Percentiles rank a stretch among this genome's conserved stretches.
These are phyloP conservation scores for Oophaga sylvatica DNA, from an alignment of 2,797 vertebrate species.

Conservation along the genomic window DNA sequence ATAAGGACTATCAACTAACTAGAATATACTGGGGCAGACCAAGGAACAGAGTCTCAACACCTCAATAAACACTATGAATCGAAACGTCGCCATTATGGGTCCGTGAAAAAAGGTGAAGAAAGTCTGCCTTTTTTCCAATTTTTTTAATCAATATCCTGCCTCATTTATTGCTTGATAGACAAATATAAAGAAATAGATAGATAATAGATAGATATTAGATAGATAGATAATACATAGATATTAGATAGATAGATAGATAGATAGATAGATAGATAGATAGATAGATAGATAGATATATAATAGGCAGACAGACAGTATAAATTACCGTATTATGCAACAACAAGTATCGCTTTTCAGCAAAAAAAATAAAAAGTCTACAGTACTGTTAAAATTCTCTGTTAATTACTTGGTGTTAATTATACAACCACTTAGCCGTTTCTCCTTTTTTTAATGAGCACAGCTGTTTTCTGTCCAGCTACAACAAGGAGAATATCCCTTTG, in stretches of 20 bases:
- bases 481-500: slow-evolving; percentile 67
- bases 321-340: slow-evolving; percentile 53
- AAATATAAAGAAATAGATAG: neutral
- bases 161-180: neutral
- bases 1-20: no score
- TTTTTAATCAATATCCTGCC: no score
- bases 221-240: no score
- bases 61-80: no score
- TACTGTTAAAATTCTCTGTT: slow-evolving; percentile 68
- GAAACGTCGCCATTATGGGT: no score
- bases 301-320: slow-evolving; percentile 6
- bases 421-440: slow-evolving; percentile 68
- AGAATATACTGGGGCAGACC: no score
- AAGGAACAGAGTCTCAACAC: no score
- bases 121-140: no score
- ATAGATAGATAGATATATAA: slow-evolving; percentile 12
- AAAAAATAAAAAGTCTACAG: slow-evolving; percentile 53
- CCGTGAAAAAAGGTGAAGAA: no score
- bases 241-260: slow-evolving; percentile 17
- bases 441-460: slow-evolving; percentile 72
- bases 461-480: slow-evolving; percentile 72
- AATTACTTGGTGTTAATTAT: slow-evolving; percentile 71
- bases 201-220: slow-evolving; percentile 6
- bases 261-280: slow-evolving; percentile 23
- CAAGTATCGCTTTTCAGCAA: slow-evolving; percentile 45